These are phyloP conservation scores for Notoglanidium macrostoma DNA, from an alignment of 2,797 vertebrate species.

Conservation along the genomic window DNA sequence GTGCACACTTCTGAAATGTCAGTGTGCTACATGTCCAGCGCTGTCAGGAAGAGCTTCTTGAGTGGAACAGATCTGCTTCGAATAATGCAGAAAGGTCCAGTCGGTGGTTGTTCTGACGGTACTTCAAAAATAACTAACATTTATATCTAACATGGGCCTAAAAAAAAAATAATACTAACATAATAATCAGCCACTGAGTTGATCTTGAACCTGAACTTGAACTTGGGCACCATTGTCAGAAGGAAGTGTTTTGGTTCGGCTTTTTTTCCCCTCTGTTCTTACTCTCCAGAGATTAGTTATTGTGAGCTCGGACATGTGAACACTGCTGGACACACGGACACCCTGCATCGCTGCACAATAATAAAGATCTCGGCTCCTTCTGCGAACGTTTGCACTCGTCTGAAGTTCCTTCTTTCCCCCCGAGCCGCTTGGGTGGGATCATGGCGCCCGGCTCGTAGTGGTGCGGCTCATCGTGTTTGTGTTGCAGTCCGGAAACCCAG, in stretches of 20 bases:
- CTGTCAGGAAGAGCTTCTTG: neutral
- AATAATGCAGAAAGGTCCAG: neutral
- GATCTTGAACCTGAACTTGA: neutral
- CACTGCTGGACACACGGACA: neutral
- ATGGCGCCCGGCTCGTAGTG: slow-evolving; percentile 10
- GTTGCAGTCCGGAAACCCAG: slow-evolving; percentile 55
- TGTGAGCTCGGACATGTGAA: neutral
- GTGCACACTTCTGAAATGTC: neutral
- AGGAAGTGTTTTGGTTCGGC: neutral
- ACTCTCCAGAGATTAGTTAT: neutral
- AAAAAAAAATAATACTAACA: neutral
- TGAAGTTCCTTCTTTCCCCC: neutral
- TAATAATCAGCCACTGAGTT: neutral
- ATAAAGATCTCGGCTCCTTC: neutral
- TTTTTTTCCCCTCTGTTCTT: neutral
- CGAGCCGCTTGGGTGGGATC: slow-evolving; percentile 17
- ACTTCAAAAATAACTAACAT: too few relatives aligned
- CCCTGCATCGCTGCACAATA: neutral
- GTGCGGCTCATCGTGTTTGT: slow-evolving; percentile 44
- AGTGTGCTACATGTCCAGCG: neutral
- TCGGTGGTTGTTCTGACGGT: neutral
- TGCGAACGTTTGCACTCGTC: neutral
- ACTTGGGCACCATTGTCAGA: neutral
- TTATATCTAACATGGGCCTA: too few relatives aligned
- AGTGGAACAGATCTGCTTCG: neutral